phyloP scores from a whole-genome alignment of 1,140 invertebrate species.

The Cepaea nemoralis region DNA sequence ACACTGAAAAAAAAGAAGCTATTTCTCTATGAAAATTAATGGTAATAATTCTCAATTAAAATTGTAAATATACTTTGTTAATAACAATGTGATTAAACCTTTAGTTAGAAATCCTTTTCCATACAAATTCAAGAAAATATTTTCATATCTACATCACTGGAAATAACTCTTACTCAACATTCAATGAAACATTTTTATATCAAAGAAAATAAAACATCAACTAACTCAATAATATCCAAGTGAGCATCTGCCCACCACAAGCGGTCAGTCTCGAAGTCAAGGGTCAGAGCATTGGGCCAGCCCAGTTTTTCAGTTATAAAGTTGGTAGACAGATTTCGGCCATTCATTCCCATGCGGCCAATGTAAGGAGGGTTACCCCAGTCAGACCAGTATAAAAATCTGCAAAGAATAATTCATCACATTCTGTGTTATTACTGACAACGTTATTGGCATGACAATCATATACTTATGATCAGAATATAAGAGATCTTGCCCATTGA shows the following conservation, averaged over 20 bases:
- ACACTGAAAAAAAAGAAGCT: too few species aligned
- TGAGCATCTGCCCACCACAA: conserved; percentile 95
- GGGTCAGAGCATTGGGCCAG: conserved; percentile 97
- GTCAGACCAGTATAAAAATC: conserved; percentile 93
- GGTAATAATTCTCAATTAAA: too few species aligned
- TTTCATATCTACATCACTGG: background rate
- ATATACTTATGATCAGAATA: too few species aligned
- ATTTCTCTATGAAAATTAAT: too few species aligned
- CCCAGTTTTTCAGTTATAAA: conserved; percentile 95
- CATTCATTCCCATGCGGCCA: conserved; percentile 97
- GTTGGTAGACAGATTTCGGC: conserved; percentile 85
- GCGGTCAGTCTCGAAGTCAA: conserved; percentile 95
- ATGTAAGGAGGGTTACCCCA: conserved; percentile 95
- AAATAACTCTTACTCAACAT: background rate
- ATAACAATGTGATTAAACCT: too few species aligned
- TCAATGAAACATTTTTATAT: background rate
- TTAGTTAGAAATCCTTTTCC: too few species aligned
- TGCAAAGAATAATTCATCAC: conserved; percentile 58
- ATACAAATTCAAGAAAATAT: too few species aligned
- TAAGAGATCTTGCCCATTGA: conserved; percentile 82
- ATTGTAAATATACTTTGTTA: too few species aligned
- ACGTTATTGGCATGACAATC: too few species aligned
- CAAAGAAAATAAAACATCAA: background rate
- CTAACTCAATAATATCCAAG: conserved; percentile 94
- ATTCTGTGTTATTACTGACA: too few species aligned